These are phyloP conservation scores for Clistopyga incitator DNA, from an alignment of 2,888 invertebrate species.

Conservation along the genomic window DNA sequence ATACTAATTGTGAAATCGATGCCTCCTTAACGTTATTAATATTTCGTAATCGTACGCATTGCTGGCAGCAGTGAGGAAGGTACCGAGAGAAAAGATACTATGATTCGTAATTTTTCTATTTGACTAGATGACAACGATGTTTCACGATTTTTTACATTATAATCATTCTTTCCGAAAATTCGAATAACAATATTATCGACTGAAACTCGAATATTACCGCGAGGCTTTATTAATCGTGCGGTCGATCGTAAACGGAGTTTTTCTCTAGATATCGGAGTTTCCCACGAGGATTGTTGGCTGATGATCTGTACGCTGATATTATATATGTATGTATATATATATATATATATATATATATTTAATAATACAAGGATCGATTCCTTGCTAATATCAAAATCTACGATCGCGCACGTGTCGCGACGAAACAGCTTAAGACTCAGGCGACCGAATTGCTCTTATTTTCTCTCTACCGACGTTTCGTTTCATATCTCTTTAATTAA, in stretches of 20 bases:
- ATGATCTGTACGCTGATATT: conserved; percentile 8
- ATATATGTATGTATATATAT: conserved; percentile 1
- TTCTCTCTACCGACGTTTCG: background rate
- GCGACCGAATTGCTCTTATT: conserved; percentile 1
- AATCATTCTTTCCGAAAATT: conserved; percentile 41
- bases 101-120: conserved; percentile 52
- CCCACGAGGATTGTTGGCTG: conserved; percentile 1
- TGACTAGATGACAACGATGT: conserved; percentile 42
- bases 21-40: background rate
- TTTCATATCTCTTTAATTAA: background rate
- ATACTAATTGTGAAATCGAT: background rate
- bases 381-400: conserved; percentile 11
- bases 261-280: background rate
- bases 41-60: conserved; percentile 9
- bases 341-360: conserved; percentile 7
- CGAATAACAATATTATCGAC: conserved; percentile 40
- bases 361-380: conserved; percentile 15
- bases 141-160: conserved; percentile 55
- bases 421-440: conserved; percentile 1
- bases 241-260: conserved; percentile 15
- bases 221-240: background rate
- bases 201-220: conserved; percentile 24
- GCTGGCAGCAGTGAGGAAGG: background rate
- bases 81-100: background rate
- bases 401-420: conserved; percentile 11